Percentiles rank a stretch among this genome's conserved stretches.
Evolutionary conservation across 2,797 vertebrate genomes (phyloP).

Genomic region (Fistularia tabacaria): DNA sequence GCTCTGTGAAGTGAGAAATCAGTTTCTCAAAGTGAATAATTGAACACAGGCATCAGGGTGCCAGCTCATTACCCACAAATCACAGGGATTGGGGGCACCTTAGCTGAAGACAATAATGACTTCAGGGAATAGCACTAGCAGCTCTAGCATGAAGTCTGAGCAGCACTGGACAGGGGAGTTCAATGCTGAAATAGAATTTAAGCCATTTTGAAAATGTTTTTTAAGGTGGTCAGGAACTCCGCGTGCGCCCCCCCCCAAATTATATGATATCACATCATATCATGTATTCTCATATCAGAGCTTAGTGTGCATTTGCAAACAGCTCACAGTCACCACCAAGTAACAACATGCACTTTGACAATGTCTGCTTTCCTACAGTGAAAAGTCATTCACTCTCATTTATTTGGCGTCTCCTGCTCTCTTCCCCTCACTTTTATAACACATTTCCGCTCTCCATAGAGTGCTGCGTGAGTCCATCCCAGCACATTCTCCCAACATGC

Average conservation of each 20-base stretch:
- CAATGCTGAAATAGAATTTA: constrained; percentile 28
- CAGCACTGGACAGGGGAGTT: constrained; percentile 28
- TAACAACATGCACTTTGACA: constrained; percentile 40
- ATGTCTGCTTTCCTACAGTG: constrained; percentile 40
- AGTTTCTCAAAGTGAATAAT: constrained; percentile 81
- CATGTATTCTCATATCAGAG: too few species aligned
- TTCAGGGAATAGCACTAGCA: constrained; percentile 70
- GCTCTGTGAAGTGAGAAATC: constrained; percentile 80
- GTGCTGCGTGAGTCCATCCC: constrained; percentile 60
- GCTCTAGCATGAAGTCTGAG: constrained; percentile 47
- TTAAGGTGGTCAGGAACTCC: neutral
- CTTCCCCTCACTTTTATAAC: constrained; percentile 29
- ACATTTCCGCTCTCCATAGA: constrained; percentile 40
- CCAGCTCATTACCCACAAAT: constrained; percentile 80
- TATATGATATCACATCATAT: too few species aligned
- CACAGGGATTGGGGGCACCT: constrained; percentile 71
- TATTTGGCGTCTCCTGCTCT: constrained; percentile 52
- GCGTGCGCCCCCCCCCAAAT: neutral
- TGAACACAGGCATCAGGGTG: constrained; percentile 73
- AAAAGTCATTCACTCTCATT: constrained; percentile 52
- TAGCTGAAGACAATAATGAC: constrained; percentile 75
- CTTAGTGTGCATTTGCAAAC: too few species aligned
- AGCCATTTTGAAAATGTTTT: neutral
- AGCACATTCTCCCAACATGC: constrained; percentile 55
- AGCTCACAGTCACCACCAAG: constrained; percentile 29